Evolutionary conservation across 2,888 invertebrate species (phyloP), one percentile per base, ranked within the genome.

Genomic region (Trisateles emortualis): DNA sequence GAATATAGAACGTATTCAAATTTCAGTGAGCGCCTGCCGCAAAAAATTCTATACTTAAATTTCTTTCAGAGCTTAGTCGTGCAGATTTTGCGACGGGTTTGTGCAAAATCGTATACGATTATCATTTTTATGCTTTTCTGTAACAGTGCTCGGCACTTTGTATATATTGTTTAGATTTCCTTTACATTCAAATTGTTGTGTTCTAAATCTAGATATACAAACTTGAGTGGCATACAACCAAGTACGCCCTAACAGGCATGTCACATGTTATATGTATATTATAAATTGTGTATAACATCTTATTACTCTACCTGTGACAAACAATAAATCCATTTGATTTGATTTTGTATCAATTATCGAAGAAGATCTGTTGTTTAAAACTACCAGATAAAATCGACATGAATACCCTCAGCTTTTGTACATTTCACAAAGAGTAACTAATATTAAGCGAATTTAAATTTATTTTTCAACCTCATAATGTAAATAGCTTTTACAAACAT

Each of bases 401-500:
- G n/a, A n/a, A n/a, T n/a, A n/a, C n/a, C n/a, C n/a, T n/a, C n/a
- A n/a, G n/a, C n/a, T n/a, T n/a, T n/a, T n/a, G n/a, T n/a, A n/a
- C n/a, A n/a, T n/a, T n/a, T n/a, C n/a, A n/a, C n/a, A n/a, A n/a
- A n/a, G n/a, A n/a, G n/a, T n/a, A n/a, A n/a, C n/a, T n/a, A n/a
- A n/a, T n/a, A n/a, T n/a, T n/a, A n/a, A n/a, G 9, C 26, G 22
- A 22, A 22, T 3, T 3, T 8, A 6, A 30, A 11, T n/a, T 30
- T 43, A 0, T 47, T 11, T 6, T 32, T 13, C 11, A 1, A 42
- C 19, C 19, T 22, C 5, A 32, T 9, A 44, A 36, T 45, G 40
- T 52, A 65, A 59, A 68, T 59, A 59, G 35, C 24, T 57, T 47
- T 62, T 8, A 9, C 30, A 43, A 52, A 52, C 67, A 50, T 50